Percentiles rank a stretch among this genome's conserved stretches.
Conservation (phyloP, 2,888 invertebrate genomes). For the Nymphalis urticae region DNA sequence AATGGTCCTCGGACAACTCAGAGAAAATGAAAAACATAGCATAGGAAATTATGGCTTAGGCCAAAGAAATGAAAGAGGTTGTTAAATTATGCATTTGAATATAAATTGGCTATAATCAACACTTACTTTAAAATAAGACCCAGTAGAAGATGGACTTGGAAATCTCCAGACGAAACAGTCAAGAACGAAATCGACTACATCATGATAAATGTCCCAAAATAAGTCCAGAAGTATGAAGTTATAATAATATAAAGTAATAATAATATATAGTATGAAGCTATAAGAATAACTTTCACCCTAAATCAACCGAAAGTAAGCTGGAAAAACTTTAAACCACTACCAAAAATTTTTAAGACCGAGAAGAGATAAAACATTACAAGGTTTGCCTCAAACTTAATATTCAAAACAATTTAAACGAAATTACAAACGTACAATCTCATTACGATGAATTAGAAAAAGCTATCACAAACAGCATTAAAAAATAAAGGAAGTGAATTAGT, state of each 20-base stretch:
- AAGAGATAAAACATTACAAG: neutral
- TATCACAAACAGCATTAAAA: conserved; percentile 16
- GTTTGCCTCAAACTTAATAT: neutral
- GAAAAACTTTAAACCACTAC: conserved; percentile 16
- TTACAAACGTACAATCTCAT: neutral
- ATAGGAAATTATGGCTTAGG: no score
- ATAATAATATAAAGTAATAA: conserved; percentile 14
- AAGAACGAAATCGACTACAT: no score
- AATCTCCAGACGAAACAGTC: no score
- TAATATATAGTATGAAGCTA: conserved; percentile 29
- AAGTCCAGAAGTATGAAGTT: neutral
- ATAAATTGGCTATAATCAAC: no score
- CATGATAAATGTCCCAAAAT: no score
- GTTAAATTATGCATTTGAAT: no score
- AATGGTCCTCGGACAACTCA: no score
- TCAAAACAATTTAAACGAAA: neutral
- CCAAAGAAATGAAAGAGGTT: no score
- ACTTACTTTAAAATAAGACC: no score
- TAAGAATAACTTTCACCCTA: conserved; percentile 19
- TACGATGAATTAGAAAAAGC: neutral
- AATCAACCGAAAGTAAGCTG: conserved; percentile 17
- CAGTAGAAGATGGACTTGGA: no score
- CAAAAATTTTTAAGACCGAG: neutral
- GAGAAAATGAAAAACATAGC: no score
- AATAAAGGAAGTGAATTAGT: conserved; percentile 22